Percentiles rank a stretch among this genome's conserved stretches.
phyloP scores from a whole-genome alignment of 2,113 vertebrate species.

The Arvicanthis niloticus region DNA sequence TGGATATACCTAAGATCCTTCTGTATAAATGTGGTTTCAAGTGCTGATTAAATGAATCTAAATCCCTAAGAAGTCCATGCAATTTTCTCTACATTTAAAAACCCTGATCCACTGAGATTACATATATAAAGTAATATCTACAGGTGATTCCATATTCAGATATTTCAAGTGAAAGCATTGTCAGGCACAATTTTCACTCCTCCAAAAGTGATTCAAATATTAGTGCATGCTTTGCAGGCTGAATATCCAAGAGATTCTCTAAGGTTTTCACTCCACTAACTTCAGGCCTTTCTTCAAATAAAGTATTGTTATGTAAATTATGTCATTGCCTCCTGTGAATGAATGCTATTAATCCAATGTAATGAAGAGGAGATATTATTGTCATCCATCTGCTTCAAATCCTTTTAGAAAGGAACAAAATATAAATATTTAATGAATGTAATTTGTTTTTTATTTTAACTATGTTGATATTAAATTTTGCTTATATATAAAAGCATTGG shows the following conservation, averaged over 20 bases:
- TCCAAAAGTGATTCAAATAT: not conserved
- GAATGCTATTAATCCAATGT: not conserved
- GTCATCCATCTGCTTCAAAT: not conserved
- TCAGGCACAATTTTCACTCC: not conserved
- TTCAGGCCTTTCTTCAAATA: not conserved
- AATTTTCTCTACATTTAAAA: not conserved
- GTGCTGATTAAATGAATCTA: not conserved
- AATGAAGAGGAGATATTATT: not conserved
- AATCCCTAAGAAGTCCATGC: not conserved
- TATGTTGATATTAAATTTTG: not conserved
- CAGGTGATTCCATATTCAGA: not conserved
- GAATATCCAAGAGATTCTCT: not conserved
- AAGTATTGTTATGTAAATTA: not conserved
- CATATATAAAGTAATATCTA: not conserved
- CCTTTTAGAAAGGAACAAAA: not conserved
- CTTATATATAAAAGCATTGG: not conserved
- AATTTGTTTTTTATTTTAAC: conserved; percentile 42
- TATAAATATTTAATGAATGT: conserved; percentile 54
- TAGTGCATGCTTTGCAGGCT: not conserved
- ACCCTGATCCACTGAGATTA: not conserved
- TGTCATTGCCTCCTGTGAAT: not conserved
- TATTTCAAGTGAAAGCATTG: not conserved
- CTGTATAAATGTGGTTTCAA: not conserved
- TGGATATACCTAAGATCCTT: not conserved
- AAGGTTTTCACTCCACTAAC: not conserved